Evolutionary conservation across 2,888 invertebrate genomes (phyloP), one percentile per base, ranked within the genome.

Genomic region (Xestia rhomboidea): DNA sequence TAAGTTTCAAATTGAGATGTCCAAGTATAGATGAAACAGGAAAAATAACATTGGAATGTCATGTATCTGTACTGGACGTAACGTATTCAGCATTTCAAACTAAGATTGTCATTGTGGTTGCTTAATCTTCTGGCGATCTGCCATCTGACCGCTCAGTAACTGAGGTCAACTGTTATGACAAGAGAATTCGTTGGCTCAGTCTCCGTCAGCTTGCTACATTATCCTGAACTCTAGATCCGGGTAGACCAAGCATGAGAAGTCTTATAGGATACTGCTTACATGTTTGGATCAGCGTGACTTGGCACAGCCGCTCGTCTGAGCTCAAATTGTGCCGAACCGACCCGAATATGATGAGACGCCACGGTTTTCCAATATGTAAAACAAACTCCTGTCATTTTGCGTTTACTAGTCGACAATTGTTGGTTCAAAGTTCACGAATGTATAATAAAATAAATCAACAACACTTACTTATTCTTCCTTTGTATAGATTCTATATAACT

Each of bases 1-100:
- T 27, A 27, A 8, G 18, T 13, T 62, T 27, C 11, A 10, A 41
- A 11, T 27, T 46, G 10, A 54, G 18, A 27, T 38, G 11, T 54
- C 0, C 18, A 46, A 15, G 11, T 24, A 3, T 13, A 38, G 18
- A 51, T 4, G 1, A 15, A 51, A 27, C 44, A 72, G 44, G 77
- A 51, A 72, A 72, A 44, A 11, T 13, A n/a, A 41, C n/a, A 44
- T 11, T 8, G 18, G 49, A 38, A 27, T 74, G 11, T 24, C 5
- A 60, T 60, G 11, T 30, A 34, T 60, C 79, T 57, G 30, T 18
- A 18, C 57, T 34, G 10, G 4, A 21, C 21, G 27, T 69, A 44
- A 73, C 13, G 21, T 73, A 13, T 38, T 41, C 34, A 44, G 49
- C 41, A 81, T 78, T 74, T 44, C 41, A 57, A 81, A 49, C n/a